Evolutionary conservation across 2,888 invertebrate species (phyloP), one percentile per base, ranked within the genome.

Genomic region (Hydriomena furcata): DNA sequence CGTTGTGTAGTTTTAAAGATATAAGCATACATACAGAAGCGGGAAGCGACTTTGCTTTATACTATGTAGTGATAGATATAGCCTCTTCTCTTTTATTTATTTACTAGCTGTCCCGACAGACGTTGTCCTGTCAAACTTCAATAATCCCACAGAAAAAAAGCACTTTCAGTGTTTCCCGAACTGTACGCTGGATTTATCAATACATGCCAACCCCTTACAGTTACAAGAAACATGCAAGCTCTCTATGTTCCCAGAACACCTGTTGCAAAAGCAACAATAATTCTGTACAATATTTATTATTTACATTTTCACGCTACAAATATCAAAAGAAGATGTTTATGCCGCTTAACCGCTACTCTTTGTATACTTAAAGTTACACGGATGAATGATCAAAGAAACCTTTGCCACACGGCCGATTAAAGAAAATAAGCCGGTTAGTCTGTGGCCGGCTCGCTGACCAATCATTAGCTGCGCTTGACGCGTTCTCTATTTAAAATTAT

Each of bases 401-500:
- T 49, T 53, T 52, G 66, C 66, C 62, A 69, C 61, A 70, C 76
- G 81, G 67, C 70, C 69, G 70, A 73, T 73, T 73, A 78, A 72
- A 70, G 71, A 75, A 61, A 68, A 68, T 75, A 77, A 79, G 77
- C 79, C 69, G 71, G 72, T 83, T 84, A 82, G 76, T 76, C 79
- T 80, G 68, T 79, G 79, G 74, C 52, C 73, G 59, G 65, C 58
- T 71, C 68, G 63, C 70, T 79, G 82, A 77, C 81, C 82, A 80
- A 79, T 81, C 74, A 77, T 69, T 73, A 76, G 68, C 66, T 65
- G 60, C 77, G 82, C 69, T 65, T 65, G 58, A 55, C 70, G 72
- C 67, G 76, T 79, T 81, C 82, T 70, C 70, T 73, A 76, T 82
- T 82, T 79, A 83, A 81, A 82, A 71, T 76, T 68, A 69, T 72